Percentiles rank a stretch among this genome's conserved stretches.
Evolutionary conservation across 2,888 invertebrate species (phyloP).

Genomic region (Muscina levida): DNA sequence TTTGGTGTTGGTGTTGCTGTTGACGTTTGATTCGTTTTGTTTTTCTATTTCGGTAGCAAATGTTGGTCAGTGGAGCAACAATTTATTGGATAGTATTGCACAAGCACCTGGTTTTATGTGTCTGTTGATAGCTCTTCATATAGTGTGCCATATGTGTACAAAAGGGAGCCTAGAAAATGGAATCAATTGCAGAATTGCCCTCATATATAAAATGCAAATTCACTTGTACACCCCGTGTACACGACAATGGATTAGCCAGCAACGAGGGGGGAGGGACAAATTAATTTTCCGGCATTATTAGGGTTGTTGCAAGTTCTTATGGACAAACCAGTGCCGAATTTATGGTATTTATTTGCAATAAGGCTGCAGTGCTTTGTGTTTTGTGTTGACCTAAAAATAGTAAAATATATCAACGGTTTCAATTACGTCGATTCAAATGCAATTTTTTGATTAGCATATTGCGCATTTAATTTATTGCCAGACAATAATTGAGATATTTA

Average conservation of each 20-base stretch:
- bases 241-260: constrained; percentile 25
- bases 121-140: too few species aligned
- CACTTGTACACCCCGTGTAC: not conserved
- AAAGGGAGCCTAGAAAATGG: not conserved
- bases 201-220: not conserved
- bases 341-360: constrained; percentile 5
- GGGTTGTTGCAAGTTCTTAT: too few species aligned
- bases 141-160: not conserved
- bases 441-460: constrained; percentile 17
- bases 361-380: constrained; percentile 1
- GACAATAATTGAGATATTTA: not conserved
- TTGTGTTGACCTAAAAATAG: not conserved
- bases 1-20: constrained; percentile 35
- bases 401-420: constrained; percentile 24
- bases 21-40: not conserved
- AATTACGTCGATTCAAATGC: constrained; percentile 5
- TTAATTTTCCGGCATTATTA: too few species aligned
- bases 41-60: constrained; percentile 11
- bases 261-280: not conserved
- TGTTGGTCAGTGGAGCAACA: constrained; percentile 64
- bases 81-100: constrained; percentile 7
- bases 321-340: constrained; percentile 20
- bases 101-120: not conserved
- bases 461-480: not conserved
- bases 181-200: constrained; percentile 3